Evolutionary conservation across 2,113 vertebrate species (phyloP), one percentile per base, ranked within the genome.

Genomic region (Podarcis raffonei): DNA sequence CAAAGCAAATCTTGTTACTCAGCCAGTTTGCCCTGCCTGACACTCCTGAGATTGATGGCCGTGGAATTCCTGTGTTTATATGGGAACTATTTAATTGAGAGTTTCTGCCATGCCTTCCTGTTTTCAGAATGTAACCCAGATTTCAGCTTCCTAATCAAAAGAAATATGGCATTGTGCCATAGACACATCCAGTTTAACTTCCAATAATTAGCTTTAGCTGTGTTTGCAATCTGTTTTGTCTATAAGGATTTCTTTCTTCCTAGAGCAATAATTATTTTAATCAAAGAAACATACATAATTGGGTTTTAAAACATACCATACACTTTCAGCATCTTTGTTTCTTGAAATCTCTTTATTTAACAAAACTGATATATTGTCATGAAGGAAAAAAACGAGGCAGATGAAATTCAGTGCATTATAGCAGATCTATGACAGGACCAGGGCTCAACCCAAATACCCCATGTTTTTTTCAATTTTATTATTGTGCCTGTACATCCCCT

Each of bases 31-130:
- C 89, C 92, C 90, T 93, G 90, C 91, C 83, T 92, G 87, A 91
- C 90, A 85, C 91, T 93, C 81, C 83, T 89, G 92, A 93, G 94
- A 87, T 72, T 57, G 87, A 94, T 93, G 90, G 74, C 92, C 92
- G 92, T 96, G 92, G 84, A 95, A 95, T 96, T 96, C 93, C 94
- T 95, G 94, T 96, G 95, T 96, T 95, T 96, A 95, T 91, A 87
- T 39, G 90, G 87, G 75, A 95, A 53, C 80, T 90, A 92, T 94
- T 95, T 95, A 93, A 94, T 93, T 0, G 35, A 90, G 94, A 94
- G 91, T 90, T 95, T 92, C 94, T 95, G 93, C 94, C 94, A 93
- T 95, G 92, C 85, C 84, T 96, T 96, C 95, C 95, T 96, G 94
- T 95, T 95, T 95, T 96, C 90, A 93, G 91, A 83, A 94, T 91